Percentiles rank a stretch among this genome's conserved stretches.
These are phyloP conservation scores for Pangasianodon gigas DNA, from an alignment of 2,113 vertebrate genomes.

Conservation along the genomic window DNA sequence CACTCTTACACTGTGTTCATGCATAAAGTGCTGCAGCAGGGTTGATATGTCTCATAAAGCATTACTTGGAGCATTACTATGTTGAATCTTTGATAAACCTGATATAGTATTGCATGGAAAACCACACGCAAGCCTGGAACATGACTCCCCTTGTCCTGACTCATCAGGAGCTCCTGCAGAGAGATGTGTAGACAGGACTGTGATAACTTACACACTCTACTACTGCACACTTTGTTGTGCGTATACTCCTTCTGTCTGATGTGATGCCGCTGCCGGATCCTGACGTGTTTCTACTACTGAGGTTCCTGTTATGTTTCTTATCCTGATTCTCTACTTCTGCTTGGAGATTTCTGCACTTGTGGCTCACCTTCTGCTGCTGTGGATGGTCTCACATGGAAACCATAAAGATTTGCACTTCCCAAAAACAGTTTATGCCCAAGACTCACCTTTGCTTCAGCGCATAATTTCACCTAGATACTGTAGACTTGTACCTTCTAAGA, in stretches of 20 bases:
- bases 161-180: neutral
- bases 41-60: slow-evolving; percentile 25
- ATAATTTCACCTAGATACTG: neutral
- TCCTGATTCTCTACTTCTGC: neutral
- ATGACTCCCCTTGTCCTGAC: neutral
- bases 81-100: neutral
- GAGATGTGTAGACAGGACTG: slow-evolving; percentile 1
- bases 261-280: neutral
- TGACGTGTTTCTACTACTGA: neutral
- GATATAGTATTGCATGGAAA: neutral
- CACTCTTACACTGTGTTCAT: slow-evolving; percentile 1
- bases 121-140: neutral
- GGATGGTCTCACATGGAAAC: neutral
- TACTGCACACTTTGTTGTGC: neutral
- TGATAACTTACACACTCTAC: neutral
- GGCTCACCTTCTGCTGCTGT: neutral
- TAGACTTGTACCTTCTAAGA: neutral
- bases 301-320: neutral
- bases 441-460: neutral
- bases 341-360: neutral
- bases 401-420: neutral
- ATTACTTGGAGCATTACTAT: neutral
- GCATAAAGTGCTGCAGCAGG: neutral
- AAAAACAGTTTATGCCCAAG: neutral
- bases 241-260: neutral